Conservation (phyloP, 1,140 invertebrate genomes). For the Pseudomyrmex dendroicus region DNA sequence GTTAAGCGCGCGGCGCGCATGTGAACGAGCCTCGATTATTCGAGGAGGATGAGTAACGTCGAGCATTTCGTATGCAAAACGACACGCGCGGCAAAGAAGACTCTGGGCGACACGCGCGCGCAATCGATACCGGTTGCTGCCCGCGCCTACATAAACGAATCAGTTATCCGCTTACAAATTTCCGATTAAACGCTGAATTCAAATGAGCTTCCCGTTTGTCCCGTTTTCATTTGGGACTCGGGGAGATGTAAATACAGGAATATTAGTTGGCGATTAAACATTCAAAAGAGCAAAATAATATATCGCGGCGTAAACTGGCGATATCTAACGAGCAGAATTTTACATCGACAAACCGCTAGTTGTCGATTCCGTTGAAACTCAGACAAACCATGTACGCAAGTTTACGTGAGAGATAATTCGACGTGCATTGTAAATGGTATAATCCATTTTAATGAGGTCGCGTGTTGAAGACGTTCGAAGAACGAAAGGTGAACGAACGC, state of each 20-base stretch:
- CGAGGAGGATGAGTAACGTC: slow-evolving; percentile 73
- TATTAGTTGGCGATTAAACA: neutral
- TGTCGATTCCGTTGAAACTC: too few relatives aligned
- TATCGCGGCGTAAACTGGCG: neutral
- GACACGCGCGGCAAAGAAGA: slow-evolving; percentile 52
- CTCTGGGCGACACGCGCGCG: slow-evolving; percentile 11
- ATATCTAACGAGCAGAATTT: neutral
- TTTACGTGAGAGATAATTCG: neutral
- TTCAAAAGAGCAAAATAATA: neutral
- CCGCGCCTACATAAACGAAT: slow-evolving; percentile 37
- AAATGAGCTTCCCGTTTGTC: neutral
- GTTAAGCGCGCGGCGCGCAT: slow-evolving; percentile 61
- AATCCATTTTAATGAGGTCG: slow-evolving; percentile 12
- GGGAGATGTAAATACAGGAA: neutral
- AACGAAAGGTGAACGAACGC: slow-evolving; percentile 50
- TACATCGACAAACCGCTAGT: neutral
- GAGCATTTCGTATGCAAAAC: slow-evolving; percentile 74
- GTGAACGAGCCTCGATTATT: slow-evolving; percentile 76
- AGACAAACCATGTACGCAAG: too few relatives aligned
- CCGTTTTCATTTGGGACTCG: neutral
- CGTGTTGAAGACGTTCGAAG: slow-evolving; percentile 35
- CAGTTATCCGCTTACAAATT: slow-evolving; percentile 25
- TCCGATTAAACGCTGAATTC: slow-evolving; percentile 18
- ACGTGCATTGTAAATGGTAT: neutral
- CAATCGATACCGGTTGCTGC: slow-evolving; percentile 2